Percentiles rank a stretch among this genome's conserved stretches.
These are phyloP conservation scores for Empis stercorea DNA, from an alignment of 2,888 invertebrate species.

Conservation along the genomic window DNA sequence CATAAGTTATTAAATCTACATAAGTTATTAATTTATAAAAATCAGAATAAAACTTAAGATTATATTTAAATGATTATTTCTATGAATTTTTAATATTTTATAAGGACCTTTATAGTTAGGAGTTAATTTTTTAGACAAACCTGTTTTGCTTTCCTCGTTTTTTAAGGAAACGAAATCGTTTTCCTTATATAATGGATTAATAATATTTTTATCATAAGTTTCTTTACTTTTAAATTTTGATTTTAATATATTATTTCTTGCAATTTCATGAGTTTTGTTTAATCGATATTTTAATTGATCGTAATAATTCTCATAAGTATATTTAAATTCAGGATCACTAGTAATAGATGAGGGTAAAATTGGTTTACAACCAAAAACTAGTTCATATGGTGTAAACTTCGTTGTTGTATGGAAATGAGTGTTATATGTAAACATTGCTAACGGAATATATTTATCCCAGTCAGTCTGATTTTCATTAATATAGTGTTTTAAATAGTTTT, in stretches of 20 bases:
- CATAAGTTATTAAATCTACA: too few relatives aligned
- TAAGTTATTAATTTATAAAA: conserved; percentile 4
- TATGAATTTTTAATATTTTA: conserved; percentile 3
- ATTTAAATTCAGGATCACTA: conserved; percentile 4
- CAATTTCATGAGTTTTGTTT: conserved; percentile 5
- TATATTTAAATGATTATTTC: conserved; percentile 1
- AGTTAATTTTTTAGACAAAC: conserved; percentile 5
- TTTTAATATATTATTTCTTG: conserved; percentile 6
- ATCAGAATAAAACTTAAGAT: neutral
- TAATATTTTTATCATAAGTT: conserved; percentile 3
- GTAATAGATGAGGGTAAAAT: conserved; percentile 4
- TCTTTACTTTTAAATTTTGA: conserved; percentile 5
- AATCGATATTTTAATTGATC: conserved; percentile 9
- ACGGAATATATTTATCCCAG: conserved; percentile 2
- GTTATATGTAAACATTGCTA: conserved; percentile 6
- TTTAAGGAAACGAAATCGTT: conserved; percentile 7
- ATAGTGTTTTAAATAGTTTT: conserved; percentile 23
- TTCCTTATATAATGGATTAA: conserved; percentile 3
- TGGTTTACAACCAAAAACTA: conserved; percentile 8
- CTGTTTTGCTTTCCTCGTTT: conserved; percentile 4
- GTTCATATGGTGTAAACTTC: conserved; percentile 7
- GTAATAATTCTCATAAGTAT: conserved; percentile 7
- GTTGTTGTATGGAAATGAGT: conserved; percentile 2
- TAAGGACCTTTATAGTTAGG: conserved; percentile 7
- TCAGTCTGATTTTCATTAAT: conserved; percentile 3